phyloP scores from a whole-genome alignment of 2,797 vertebrate species.

The Apodemus agrarius region DNA sequence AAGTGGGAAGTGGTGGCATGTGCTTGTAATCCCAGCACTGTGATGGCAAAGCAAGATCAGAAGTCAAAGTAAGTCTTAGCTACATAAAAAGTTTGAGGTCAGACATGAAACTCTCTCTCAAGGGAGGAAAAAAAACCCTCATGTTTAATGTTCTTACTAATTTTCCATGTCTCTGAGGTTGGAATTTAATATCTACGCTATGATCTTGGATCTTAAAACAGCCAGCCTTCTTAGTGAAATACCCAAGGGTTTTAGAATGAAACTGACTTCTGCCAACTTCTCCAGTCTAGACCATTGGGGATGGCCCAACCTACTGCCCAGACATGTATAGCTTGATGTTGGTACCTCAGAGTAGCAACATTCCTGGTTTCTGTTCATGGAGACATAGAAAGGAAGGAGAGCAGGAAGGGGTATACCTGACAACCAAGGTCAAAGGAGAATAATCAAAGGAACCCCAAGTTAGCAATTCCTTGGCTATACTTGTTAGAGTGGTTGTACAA shows the following conservation, averaged over 20 bases:
- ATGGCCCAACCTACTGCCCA: neutral
- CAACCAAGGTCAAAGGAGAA: slow-evolving; percentile 64
- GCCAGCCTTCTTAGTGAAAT: neutral
- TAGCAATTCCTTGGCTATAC: neutral
- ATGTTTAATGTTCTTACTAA: neutral
- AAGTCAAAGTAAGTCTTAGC: neutral
- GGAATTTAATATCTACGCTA: neutral
- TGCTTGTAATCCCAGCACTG: neutral
- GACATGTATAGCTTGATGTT: neutral
- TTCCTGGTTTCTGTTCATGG: neutral
- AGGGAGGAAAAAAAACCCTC: neutral
- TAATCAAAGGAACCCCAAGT: neutral
- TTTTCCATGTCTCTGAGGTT: neutral
- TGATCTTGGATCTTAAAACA: neutral
- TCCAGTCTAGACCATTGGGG: neutral
- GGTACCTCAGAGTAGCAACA: neutral
- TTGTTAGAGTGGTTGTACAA: slow-evolving; percentile 66
- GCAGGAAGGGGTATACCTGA: too few relatives aligned
- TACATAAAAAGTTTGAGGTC: neutral
- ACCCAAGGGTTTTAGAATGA: neutral
- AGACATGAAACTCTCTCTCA: neutral
- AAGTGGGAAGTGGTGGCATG: neutral
- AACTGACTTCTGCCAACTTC: neutral
- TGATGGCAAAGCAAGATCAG: neutral
- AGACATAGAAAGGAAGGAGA: neutral